Conservation (phyloP, 2,888 invertebrate genomes). For the Lithosia quadra region DNA sequence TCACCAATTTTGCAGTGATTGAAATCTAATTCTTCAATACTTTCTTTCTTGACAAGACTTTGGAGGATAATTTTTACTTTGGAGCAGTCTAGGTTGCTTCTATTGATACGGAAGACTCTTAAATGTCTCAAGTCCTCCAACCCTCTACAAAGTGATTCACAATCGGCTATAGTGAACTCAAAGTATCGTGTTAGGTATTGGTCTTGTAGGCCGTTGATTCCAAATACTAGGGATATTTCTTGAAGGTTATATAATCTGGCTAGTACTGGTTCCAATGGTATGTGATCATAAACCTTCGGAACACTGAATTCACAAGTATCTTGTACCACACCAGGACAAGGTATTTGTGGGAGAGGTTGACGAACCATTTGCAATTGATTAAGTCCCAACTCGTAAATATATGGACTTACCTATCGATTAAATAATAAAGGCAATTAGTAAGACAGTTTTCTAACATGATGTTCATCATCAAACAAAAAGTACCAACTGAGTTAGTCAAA, state of each 20-base stretch:
- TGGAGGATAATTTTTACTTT: constrained; percentile 87
- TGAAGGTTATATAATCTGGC: constrained; percentile 81
- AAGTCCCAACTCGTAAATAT: constrained; percentile 80
- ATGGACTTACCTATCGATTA: constrained; percentile 77
- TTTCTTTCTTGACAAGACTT: constrained; percentile 79
- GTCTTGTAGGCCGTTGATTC: constrained; percentile 81
- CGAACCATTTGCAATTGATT: constrained; percentile 85
- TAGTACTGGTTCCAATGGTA: constrained; percentile 86
- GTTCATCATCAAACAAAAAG: background rate
- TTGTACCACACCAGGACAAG: constrained; percentile 64
- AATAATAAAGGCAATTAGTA: background rate
- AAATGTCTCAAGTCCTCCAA: constrained; percentile 79
- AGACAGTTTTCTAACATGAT: too few relatives aligned
- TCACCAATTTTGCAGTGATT: constrained; percentile 89
- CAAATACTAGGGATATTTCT: constrained; percentile 80
- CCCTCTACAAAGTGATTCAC: constrained; percentile 85
- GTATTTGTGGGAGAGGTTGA: constrained; percentile 77
- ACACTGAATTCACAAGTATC: constrained; percentile 77
- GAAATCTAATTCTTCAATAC: constrained; percentile 88
- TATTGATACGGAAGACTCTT: constrained; percentile 85
- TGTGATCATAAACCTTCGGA: constrained; percentile 83
- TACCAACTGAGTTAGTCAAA: background rate
- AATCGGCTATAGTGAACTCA: constrained; percentile 87
- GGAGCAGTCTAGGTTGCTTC: constrained; percentile 87
- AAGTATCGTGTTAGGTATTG: constrained; percentile 87